Evolutionary conservation across 2,888 invertebrate genomes (phyloP).

Genomic region (Actias luna): DNA sequence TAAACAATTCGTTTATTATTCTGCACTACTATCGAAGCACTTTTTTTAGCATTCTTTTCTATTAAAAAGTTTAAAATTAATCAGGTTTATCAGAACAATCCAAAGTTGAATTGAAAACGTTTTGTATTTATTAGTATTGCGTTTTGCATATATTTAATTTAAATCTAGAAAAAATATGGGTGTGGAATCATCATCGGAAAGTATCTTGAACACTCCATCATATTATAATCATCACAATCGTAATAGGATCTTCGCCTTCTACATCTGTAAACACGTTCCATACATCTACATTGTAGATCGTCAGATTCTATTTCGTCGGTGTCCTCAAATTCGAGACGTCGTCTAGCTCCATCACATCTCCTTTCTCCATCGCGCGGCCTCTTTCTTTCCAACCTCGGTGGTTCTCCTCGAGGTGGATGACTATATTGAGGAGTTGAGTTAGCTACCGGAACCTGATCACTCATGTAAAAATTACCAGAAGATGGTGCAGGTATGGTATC

Average conservation of each 20-base stretch:
- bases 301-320: slow-evolving; percentile 27
- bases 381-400: not conserved
- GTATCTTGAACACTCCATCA: slow-evolving; percentile 29
- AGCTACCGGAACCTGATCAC: slow-evolving; percentile 24
- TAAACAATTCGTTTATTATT: no score
- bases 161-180: slow-evolving; percentile 31
- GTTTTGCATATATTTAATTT: no score
- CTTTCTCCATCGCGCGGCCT: slow-evolving; percentile 5
- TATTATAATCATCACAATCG: slow-evolving; percentile 22
- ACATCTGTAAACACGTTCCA: slow-evolving; percentile 30
- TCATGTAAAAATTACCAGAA: not conserved
- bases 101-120: no score
- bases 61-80: no score
- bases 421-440: slow-evolving; percentile 34
- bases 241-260: slow-evolving; percentile 24
- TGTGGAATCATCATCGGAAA: slow-evolving; percentile 28
- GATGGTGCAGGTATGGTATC: not conserved
- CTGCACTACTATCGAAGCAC: no score
- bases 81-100: no score
- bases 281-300: slow-evolving; percentile 33
- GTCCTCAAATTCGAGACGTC: slow-evolving; percentile 32
- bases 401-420: not conserved
- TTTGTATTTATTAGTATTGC: no score
- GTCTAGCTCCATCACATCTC: slow-evolving; percentile 15
- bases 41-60: no score